phyloP scores from a whole-genome alignment of 2,113 vertebrate genomes.

The Patagioenas fasciata region DNA sequence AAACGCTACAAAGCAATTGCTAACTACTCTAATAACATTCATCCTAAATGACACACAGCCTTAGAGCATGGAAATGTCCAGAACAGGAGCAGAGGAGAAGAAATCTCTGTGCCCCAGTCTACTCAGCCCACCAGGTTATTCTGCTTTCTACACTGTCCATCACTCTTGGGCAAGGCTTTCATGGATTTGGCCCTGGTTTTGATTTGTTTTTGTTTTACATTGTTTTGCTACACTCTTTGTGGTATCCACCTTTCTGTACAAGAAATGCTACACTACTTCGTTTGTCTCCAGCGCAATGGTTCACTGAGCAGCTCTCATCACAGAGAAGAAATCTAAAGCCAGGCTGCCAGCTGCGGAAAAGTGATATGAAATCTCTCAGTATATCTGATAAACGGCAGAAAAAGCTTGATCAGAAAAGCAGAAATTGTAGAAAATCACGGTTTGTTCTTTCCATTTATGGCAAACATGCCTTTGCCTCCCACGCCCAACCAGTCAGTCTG shows the following conservation, averaged over 20 bases:
- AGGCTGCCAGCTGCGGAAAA: background rate
- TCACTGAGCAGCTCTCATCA: background rate
- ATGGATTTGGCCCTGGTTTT: too few relatives aligned
- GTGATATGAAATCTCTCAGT: background rate
- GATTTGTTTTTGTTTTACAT: background rate
- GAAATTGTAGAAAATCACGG: background rate
- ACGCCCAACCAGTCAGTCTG: too few relatives aligned
- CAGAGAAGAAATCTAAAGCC: background rate
- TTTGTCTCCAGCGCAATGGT: background rate
- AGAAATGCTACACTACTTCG: rapidly evolving
- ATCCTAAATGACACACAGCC: background rate
- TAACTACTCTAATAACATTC: background rate
- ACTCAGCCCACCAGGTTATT: background rate
- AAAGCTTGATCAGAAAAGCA: background rate
- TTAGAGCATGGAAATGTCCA: background rate
- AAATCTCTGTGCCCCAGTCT: background rate
- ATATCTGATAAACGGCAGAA: background rate
- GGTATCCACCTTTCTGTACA: rapidly evolving
- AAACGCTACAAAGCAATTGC: background rate
- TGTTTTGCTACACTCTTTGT: background rate
- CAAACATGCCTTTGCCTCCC: background rate
- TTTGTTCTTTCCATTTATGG: background rate
- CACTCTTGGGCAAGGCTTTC: background rate
- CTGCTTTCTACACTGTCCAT: background rate
- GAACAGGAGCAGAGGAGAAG: background rate